A percentile compares a stretch with the other conserved stretches of the same genome.
These are phyloP conservation scores for Agriopis marginaria DNA, from an alignment of 2,888 invertebrate genomes.

Conservation along the genomic window DNA sequence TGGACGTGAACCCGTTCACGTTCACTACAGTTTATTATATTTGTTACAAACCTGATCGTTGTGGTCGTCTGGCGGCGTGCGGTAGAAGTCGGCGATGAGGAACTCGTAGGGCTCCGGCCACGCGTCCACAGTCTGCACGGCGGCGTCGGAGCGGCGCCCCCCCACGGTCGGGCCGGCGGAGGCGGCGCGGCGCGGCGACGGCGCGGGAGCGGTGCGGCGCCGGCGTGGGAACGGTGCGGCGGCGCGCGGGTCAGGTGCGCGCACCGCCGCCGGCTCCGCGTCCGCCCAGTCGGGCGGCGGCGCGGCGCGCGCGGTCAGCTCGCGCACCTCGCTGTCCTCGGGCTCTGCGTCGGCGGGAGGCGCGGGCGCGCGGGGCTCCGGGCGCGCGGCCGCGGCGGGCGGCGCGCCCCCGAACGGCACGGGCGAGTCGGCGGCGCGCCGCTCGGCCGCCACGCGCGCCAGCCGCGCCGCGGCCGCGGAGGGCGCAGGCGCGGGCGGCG, in stretches of 20 bases:
- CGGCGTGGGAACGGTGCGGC: conserved; percentile 38
- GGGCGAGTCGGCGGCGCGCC: conserved; percentile 76
- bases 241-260: conserved; percentile 40
- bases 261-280: conserved; percentile 46
- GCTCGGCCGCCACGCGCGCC: conserved; percentile 82
- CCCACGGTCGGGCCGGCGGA: conserved; percentile 36
- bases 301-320: conserved; percentile 75
- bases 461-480: conserved; percentile 68
- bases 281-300: conserved; percentile 47
- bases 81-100: conserved; percentile 89
- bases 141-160: conserved; percentile 47
- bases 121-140: conserved; percentile 89
- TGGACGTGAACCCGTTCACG: too few relatives aligned
- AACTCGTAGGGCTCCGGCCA: conserved; percentile 92
- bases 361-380: conserved; percentile 58
- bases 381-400: conserved; percentile 68
- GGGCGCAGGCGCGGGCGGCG: conserved; percentile 58
- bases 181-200: conserved; percentile 49
- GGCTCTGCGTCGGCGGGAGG: conserved; percentile 64
- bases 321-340: conserved; percentile 70
- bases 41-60: conserved; percentile 55
- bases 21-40: neutral
- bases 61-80: conserved; percentile 62
- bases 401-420: conserved; percentile 76
- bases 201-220: conserved; percentile 35